Evolutionary conservation across 2,113 vertebrate genomes (phyloP).

Genomic region (Turnix velox): DNA sequence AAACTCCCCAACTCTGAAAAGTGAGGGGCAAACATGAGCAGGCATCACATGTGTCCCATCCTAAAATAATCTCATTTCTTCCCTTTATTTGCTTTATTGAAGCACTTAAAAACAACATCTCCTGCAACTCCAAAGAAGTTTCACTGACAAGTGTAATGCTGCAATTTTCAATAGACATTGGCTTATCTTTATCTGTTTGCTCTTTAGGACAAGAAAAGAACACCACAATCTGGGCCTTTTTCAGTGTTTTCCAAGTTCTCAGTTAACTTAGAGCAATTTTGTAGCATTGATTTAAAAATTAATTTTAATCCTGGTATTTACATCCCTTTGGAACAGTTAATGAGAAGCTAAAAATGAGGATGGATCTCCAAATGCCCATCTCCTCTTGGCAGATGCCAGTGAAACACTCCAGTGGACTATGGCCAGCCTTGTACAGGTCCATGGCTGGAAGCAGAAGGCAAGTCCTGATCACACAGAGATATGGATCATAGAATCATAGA

Average conservation of each 20-base stretch:
- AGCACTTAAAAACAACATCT: background rate
- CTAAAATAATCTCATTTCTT: background rate
- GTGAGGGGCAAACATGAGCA: background rate
- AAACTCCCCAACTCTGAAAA: background rate
- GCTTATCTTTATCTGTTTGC: background rate
- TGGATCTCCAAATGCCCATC: background rate
- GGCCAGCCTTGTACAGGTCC: background rate
- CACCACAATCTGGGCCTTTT: background rate
- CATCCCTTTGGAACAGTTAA: background rate
- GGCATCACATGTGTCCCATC: background rate
- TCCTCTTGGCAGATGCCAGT: background rate
- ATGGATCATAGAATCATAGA: too few species aligned
- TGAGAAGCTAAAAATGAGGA: background rate
- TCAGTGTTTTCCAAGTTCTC: background rate
- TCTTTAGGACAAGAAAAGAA: background rate
- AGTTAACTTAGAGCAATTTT: background rate
- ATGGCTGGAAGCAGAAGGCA: background rate
- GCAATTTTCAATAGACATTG: background rate
- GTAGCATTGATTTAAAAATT: background rate
- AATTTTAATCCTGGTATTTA: background rate
- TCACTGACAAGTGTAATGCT: background rate
- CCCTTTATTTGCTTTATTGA: background rate
- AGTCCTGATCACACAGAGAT: accelerated
- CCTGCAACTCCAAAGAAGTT: background rate
- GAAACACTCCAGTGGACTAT: background rate